Conservation (phyloP, 92 coral and sea anemone species). For the Phenganax stokvisi region DNA sequence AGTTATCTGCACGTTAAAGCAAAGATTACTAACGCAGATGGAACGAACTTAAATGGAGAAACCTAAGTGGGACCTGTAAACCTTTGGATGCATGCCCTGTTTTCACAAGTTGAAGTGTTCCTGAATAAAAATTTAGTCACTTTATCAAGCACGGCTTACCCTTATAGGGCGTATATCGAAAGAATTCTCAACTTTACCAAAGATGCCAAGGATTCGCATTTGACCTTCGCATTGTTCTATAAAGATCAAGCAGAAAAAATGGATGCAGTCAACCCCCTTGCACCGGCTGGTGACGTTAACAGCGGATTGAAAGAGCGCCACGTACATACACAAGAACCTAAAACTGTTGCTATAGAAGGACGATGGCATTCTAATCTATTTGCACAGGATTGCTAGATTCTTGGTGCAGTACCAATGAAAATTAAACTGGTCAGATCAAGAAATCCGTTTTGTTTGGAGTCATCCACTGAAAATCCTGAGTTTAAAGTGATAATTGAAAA, state of each 20-base stretch:
- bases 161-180: slow-evolving; percentile 35
- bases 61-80: slow-evolving; percentile 2
- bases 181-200: slow-evolving; percentile 12
- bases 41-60: neutral
- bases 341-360: slow-evolving; percentile 23
- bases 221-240: neutral
- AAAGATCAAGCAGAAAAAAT: neutral
- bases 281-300: no score
- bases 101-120: slow-evolving; percentile 35
- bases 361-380: slow-evolving; percentile 23
- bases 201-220: slow-evolving; percentile 2
- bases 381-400: slow-evolving; percentile 22
- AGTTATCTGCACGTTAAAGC: slow-evolving; percentile 11
- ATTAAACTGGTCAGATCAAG: slow-evolving; percentile 55
- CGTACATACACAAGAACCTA: slow-evolving; percentile 10
- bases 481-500: slow-evolving; percentile 56
- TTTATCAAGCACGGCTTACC: slow-evolving; percentile 19
- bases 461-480: slow-evolving; percentile 24
- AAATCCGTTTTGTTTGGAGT: slow-evolving; percentile 54
- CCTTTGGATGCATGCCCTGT: slow-evolving; percentile 22
- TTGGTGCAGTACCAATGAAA: slow-evolving; percentile 41
- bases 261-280: no score
- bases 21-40: slow-evolving; percentile 11
- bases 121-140: slow-evolving; percentile 28
- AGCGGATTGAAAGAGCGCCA: slow-evolving; percentile 24